Evolutionary conservation across 2,888 invertebrate genomes (phyloP).

Genomic region (Gonocerus acuteangulatus): DNA sequence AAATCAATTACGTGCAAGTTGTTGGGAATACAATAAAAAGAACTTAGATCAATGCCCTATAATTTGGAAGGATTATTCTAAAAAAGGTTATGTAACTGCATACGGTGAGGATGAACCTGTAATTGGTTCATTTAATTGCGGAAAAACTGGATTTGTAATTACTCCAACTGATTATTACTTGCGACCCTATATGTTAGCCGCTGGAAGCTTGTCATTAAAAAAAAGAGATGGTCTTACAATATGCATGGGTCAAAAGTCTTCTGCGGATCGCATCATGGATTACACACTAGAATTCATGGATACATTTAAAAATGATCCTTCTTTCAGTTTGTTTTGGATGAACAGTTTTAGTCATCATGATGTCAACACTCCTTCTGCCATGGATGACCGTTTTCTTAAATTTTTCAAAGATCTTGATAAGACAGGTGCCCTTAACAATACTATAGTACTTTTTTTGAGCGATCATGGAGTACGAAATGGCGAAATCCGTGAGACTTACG

Average conservation of each 20-base stretch:
- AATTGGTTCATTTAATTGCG: constrained; percentile 68
- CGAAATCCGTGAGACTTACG: constrained; percentile 56
- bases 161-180: constrained; percentile 77
- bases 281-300: constrained; percentile 58
- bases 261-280: constrained; percentile 61
- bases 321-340: constrained; percentile 72
- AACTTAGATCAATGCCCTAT: constrained; percentile 63
- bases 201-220: constrained; percentile 49
- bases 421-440: constrained; percentile 55
- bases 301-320: constrained; percentile 54
- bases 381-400: constrained; percentile 55
- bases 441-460: constrained; percentile 64
- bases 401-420: constrained; percentile 53
- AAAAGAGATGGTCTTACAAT: constrained; percentile 49
- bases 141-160: constrained; percentile 61
- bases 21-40: constrained; percentile 35
- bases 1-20: constrained; percentile 33
- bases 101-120: constrained; percentile 68
- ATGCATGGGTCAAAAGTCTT: constrained; percentile 55
- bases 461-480: constrained; percentile 76
- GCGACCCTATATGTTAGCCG: constrained; percentile 62
- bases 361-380: constrained; percentile 57
- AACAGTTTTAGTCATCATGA: constrained; percentile 68
- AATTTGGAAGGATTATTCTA: constrained; percentile 64
- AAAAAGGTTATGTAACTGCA: constrained; percentile 65